phyloP scores from a whole-genome alignment of 2,113 vertebrate species.

The Lepus americanus region DNA sequence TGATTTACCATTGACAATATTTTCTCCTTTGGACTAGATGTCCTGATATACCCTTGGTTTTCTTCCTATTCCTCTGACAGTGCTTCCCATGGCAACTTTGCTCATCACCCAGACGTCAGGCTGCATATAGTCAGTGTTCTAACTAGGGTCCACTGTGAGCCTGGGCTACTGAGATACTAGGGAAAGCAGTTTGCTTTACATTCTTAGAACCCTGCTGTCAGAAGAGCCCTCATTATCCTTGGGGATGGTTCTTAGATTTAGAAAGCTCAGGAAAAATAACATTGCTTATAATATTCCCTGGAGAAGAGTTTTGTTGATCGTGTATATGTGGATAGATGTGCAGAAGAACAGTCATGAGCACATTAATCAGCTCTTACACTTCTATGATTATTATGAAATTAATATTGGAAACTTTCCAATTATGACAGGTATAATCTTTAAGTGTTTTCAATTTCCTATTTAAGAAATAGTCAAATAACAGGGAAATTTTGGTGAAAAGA shows the following conservation, averaged over 20 bases:
- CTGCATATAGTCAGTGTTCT: not conserved
- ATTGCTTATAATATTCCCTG: slow-evolving; percentile 15
- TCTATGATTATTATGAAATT: not conserved
- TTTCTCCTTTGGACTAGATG: not conserved
- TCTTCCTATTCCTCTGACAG: not conserved
- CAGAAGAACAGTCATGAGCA: not conserved
- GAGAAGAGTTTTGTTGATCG: not conserved
- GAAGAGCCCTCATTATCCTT: not conserved
- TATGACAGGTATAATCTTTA: not conserved
- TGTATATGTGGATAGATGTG: not conserved
- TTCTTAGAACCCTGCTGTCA: not conserved
- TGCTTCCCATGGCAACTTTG: slow-evolving; percentile 1
- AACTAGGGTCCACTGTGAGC: not conserved
- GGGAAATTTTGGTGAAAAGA: not conserved
- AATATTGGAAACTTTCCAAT: not conserved
- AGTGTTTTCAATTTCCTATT: not conserved
- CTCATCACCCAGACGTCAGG: not conserved
- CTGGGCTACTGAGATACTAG: not conserved
- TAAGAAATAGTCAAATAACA: slow-evolving; percentile 1
- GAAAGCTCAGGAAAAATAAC: not conserved
- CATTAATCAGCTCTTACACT: not conserved
- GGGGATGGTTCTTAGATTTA: not conserved
- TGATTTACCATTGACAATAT: not conserved
- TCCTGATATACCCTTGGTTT: not conserved
- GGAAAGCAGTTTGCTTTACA: slow-evolving; percentile 1